Evolutionary conservation across 1,140 invertebrate species (phyloP).

Genomic region (Colletes latitarsis): DNA sequence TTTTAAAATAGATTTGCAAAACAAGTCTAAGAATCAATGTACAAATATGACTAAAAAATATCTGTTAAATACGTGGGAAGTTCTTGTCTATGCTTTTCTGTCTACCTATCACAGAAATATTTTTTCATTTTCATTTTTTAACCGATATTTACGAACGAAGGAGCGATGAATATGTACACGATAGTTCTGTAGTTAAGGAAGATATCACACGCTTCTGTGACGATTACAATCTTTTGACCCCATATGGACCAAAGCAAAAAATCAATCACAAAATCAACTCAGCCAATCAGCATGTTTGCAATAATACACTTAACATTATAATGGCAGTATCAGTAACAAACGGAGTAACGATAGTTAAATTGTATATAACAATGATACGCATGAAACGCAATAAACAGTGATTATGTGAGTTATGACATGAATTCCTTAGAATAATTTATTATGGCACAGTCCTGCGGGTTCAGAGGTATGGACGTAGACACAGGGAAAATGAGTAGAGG

Average conservation of each 20-base stretch:
- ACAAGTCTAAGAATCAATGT: constrained; percentile 50
- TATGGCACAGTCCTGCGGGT: constrained; percentile 67
- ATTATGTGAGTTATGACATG: constrained; percentile 59
- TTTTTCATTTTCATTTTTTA: constrained; percentile 57
- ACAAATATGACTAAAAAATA: constrained; percentile 63
- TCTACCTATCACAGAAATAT: constrained; percentile 77
- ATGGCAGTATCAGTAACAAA: constrained; percentile 76
- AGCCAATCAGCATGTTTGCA: constrained; percentile 50
- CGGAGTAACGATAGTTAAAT: constrained; percentile 68
- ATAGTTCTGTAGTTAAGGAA: constrained; percentile 35
- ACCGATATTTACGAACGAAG: constrained; percentile 58
- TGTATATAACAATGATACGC: constrained; percentile 67
- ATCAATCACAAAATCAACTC: constrained; percentile 52
- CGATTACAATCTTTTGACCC: constrained; percentile 31
- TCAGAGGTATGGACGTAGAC: constrained; percentile 71
- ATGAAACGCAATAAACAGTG: constrained; percentile 62
- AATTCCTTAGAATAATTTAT: constrained; percentile 60
- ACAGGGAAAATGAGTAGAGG: constrained; percentile 74
- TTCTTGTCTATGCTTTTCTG: constrained; percentile 57
- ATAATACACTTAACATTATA: constrained; percentile 65
- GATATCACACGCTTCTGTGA: constrained; percentile 53
- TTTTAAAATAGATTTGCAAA: constrained; percentile 37
- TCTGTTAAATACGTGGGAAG: constrained; percentile 54
- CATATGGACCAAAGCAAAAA: constrained; percentile 45
- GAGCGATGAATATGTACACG: constrained; percentile 42